Base-by-base conservation (phyloP, 2,113 vertebrate species). In the Toxotes jaculatrix region DNA sequence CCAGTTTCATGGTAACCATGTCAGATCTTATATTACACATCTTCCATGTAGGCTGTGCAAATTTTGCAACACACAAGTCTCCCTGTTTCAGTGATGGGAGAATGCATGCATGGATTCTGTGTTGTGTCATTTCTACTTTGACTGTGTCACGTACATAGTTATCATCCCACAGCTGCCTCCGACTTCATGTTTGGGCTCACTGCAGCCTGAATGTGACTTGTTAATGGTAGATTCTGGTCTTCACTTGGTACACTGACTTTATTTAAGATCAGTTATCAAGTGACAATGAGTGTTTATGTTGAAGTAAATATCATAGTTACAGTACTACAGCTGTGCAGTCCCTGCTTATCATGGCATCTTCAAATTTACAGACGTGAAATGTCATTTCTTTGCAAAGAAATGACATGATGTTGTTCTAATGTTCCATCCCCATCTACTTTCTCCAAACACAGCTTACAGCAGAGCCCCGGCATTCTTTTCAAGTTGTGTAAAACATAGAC, bases 1-100 rank as follows among this genome's bases (percentile, higher is more conserved):
- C 61, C 74, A 67, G 27, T 45, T 82, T 71, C 36, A 65, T 66
- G 45, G 53, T 53, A 84, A 74, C 74, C 66, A 56, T 49, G 21
- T 53, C 9, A 53, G 59, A 79, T 70, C 13, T 31, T 27, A 19
- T 14, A 32, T 60, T 67, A 6, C 60, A 64, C 32, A 49, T 74
- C 47, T 57, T 78, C 27, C 31, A 38, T 57, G 36, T 27, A 17
- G 2, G 9, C 14, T 70, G 7, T 38, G 21, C 40, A 63, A 40
- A 74, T 61, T 42, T 51, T 66, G 13, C 40, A 53, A 7, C 47
- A 4, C 27, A 27, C n/a, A 32, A 47, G 53, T 59, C 27, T 45
- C 61, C 40, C 31, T 36, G 14, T 62, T 66, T 21, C 31, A 21
- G 36, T 47, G 27, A 27, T 9, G 19, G 56, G 17, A 38, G 19